Evolutionary conservation across 2,888 invertebrate species (phyloP).

Genomic region (Meteorus colon): DNA sequence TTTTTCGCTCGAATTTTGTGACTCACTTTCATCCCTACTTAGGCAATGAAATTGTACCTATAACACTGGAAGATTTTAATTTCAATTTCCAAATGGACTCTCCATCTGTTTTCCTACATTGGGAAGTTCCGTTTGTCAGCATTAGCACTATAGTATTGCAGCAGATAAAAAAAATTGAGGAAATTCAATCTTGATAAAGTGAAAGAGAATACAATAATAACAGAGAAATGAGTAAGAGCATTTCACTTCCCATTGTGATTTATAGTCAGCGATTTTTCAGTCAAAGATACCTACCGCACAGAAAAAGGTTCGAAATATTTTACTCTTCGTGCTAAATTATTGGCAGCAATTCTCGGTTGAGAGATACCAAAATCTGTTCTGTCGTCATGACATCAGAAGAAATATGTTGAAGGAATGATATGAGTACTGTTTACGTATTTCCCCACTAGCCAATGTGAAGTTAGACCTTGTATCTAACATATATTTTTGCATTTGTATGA

Average conservation of each 20-base stretch:
- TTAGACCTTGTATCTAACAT: conserved; percentile 13
- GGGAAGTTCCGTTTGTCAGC: background rate
- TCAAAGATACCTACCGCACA: too few species aligned
- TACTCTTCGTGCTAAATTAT: background rate
- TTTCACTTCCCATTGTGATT: background rate
- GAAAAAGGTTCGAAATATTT: background rate
- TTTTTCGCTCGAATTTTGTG: conserved; percentile 11
- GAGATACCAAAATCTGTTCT: background rate
- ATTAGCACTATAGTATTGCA: background rate
- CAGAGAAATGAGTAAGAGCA: background rate
- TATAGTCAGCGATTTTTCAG: background rate
- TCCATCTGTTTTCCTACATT: background rate
- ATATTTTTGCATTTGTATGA: conserved; percentile 16
- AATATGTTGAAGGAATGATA: background rate
- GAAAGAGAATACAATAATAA: background rate
- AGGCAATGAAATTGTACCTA: background rate
- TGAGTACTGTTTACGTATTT: background rate
- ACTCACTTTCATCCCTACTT: background rate
- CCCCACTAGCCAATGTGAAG: background rate
- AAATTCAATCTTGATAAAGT: background rate
- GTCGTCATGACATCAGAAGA: background rate
- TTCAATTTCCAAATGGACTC: background rate
- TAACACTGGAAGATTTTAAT: background rate
- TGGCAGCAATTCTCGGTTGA: too few species aligned
- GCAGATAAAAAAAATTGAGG: background rate